Conservation (phyloP, 2,888 invertebrate species). For the Eupithecia inturbata region DNA sequence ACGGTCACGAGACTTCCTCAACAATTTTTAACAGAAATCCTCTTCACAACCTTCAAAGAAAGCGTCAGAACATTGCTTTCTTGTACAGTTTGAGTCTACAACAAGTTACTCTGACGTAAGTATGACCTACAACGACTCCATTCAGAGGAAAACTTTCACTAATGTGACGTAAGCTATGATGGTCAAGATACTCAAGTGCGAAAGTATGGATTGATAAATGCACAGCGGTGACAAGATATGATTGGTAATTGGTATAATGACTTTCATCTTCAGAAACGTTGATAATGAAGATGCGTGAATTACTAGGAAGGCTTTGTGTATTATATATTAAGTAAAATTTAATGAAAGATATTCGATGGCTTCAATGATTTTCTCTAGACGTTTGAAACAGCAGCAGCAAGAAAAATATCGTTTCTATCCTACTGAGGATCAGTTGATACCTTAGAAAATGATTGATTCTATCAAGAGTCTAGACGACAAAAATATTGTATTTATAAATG, state of each 20-base stretch:
- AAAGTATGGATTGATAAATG: constrained; percentile 34
- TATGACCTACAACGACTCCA: constrained; percentile 40
- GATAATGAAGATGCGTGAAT: constrained; percentile 9
- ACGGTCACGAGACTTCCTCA: background rate
- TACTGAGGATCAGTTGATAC: no score
- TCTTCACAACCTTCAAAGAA: constrained; percentile 36
- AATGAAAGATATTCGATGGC: background rate
- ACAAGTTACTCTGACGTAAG: constrained; percentile 42
- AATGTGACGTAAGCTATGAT: constrained; percentile 47
- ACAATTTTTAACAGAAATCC: background rate
- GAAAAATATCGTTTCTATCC: no score
- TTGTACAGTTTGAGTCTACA: constrained; percentile 43
- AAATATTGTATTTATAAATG: background rate
- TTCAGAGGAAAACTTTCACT: constrained; percentile 53
- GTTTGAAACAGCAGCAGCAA: background rate
- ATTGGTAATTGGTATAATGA: constrained; percentile 24
- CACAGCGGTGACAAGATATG: constrained; percentile 25
- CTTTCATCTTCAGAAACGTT: constrained; percentile 6
- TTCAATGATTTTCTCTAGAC: background rate
- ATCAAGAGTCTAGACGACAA: background rate
- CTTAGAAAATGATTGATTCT: background rate
- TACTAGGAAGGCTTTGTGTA: background rate
- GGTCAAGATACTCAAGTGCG: constrained; percentile 36
- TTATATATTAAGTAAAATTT: constrained; percentile 1
- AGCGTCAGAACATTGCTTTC: constrained; percentile 42